Conservation (phyloP, 2,113 vertebrate species). For the Brachionichthys hirsutus region DNA sequence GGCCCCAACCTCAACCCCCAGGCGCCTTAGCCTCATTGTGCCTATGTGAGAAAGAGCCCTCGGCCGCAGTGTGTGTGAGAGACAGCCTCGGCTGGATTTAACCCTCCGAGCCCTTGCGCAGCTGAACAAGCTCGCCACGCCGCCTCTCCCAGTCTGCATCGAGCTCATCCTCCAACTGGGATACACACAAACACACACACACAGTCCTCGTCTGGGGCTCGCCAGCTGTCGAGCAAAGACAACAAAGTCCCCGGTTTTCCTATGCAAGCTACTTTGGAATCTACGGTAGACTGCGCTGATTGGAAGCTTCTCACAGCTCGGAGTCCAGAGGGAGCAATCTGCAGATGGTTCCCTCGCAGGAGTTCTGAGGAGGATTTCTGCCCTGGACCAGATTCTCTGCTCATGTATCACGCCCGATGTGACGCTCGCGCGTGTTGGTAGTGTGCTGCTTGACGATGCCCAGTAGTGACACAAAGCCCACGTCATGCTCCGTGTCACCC, state of each 20-base stretch:
- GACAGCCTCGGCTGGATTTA: slow-evolving; percentile 66
- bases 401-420: slow-evolving; percentile 38
- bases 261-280: slow-evolving; percentile 26
- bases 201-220: slow-evolving; percentile 51
- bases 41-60: slow-evolving; percentile 47
- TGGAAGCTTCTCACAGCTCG: not conserved
- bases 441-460: slow-evolving; percentile 62
- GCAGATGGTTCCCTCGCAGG: not conserved
- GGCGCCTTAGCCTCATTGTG: slow-evolving; percentile 58
- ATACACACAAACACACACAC: slow-evolving; percentile 60
- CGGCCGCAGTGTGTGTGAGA: slow-evolving; percentile 40
- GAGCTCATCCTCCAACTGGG: slow-evolving; percentile 60
- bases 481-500: slow-evolving; percentile 68
- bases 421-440: slow-evolving; percentile 61
- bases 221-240: slow-evolving; percentile 62
- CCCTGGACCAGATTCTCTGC: slow-evolving; percentile 18
- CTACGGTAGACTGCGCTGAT: slow-evolving; percentile 4
- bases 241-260: slow-evolving; percentile 31
- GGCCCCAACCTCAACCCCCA: slow-evolving; percentile 60
- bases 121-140: slow-evolving; percentile 74
- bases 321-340: slow-evolving; percentile 1
- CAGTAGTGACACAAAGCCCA: slow-evolving; percentile 67
- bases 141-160: slow-evolving; percentile 55
- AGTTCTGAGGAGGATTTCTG: slow-evolving; percentile 9
- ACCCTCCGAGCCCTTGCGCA: slow-evolving; percentile 72